Conservation (phyloP, 2,797 vertebrate species). For the Delichon dasypus region DNA sequence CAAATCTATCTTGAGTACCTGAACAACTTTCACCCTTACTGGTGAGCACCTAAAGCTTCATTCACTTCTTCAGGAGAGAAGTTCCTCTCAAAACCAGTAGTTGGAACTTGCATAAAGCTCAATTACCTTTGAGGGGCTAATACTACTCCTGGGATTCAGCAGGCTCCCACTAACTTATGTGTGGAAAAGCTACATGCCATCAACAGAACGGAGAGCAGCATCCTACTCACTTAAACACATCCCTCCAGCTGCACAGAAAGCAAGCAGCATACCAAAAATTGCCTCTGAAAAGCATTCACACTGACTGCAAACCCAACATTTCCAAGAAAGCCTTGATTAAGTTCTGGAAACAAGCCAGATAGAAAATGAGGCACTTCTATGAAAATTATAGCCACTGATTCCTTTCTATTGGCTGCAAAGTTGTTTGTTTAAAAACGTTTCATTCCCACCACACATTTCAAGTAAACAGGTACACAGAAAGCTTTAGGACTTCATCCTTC, state of each 20-base stretch:
- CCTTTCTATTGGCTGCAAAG: background rate
- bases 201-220: background rate
- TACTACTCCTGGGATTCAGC: background rate
- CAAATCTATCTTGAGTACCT: background rate
- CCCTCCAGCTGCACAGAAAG: background rate
- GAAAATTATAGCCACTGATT: background rate
- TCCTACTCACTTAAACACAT: background rate
- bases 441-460: background rate
- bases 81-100: background rate
- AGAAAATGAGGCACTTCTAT: background rate
- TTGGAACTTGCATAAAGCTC: background rate
- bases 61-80: background rate
- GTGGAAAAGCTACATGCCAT: background rate
- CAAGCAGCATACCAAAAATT: background rate
- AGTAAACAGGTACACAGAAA: background rate
- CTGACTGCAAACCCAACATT: background rate
- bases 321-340: constrained; percentile 6
- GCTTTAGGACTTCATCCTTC: background rate
- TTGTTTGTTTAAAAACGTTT: background rate
- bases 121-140: background rate
- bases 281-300: background rate
- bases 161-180: background rate
- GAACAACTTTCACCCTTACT: background rate
- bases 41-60: background rate
- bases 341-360: background rate